These are phyloP conservation scores for Shinisaurus crocodilurus DNA, from an alignment of 2,113 vertebrate species.

Conservation along the genomic window DNA sequence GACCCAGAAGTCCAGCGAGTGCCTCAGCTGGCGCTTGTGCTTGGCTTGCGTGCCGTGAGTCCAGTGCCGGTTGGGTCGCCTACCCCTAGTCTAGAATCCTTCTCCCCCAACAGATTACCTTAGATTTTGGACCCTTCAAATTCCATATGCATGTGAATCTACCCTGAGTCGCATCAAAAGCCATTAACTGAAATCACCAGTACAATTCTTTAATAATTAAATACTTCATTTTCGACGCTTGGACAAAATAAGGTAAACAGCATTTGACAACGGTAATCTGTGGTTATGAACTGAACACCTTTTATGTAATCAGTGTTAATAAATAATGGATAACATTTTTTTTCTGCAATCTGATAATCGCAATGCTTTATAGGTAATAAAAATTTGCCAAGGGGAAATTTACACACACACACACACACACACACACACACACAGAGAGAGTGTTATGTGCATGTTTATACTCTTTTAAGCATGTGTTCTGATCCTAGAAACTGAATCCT, in stretches of 20 bases:
- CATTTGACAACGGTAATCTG: neutral
- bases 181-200: neutral
- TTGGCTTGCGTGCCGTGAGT: too few relatives aligned
- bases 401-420: neutral
- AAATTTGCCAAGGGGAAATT: neutral
- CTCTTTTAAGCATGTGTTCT: neutral
- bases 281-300: neutral
- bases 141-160: neutral
- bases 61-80: too few relatives aligned
- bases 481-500: neutral
- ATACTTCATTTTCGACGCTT: constrained; percentile 1
- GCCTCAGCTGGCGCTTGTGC: too few relatives aligned
- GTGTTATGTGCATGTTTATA: neutral
- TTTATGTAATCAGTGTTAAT: neutral
- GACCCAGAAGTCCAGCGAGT: too few relatives aligned
- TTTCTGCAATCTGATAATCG: neutral
- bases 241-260: neutral
- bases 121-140: neutral
- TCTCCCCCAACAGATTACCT: neutral
- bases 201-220: constrained; percentile 12
- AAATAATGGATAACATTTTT: constrained; percentile 12
- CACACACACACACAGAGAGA: accelerated
- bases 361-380: neutral
- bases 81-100: neutral
- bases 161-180: neutral